Evolutionary conservation across 2,797 vertebrate species (phyloP).

Genomic region (Pampus argenteus): DNA sequence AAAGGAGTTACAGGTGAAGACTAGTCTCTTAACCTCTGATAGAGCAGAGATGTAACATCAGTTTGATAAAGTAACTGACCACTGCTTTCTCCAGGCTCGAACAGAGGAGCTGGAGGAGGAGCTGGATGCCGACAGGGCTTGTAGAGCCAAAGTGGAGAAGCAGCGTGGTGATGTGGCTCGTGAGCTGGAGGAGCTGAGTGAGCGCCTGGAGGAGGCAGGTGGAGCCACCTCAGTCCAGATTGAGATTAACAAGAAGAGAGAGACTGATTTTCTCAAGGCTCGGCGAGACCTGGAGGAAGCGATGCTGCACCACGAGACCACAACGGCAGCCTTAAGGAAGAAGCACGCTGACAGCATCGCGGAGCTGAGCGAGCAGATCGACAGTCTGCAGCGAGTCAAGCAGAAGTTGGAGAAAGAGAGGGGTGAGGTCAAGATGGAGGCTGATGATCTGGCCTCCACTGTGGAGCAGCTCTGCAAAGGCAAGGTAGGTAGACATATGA

Average conservation of each 20-base stretch:
- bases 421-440: constrained; percentile 93
- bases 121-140: constrained; percentile 91
- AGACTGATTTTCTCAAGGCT: constrained; percentile 89
- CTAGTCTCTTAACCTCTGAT: background rate
- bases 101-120: constrained; percentile 95
- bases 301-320: constrained; percentile 90
- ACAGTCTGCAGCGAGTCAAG: constrained; percentile 92
- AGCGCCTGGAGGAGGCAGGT: constrained; percentile 92
- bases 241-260: constrained; percentile 92
- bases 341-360: constrained; percentile 90
- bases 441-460: constrained; percentile 89
- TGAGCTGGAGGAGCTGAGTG: constrained; percentile 94
- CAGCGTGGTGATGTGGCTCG: constrained; percentile 88
- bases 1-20: constrained; percentile 91
- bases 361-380: constrained; percentile 92
- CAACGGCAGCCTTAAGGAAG: constrained; percentile 86
- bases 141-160: constrained; percentile 92
- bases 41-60: background rate
- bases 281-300: constrained; percentile 92
- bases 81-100: constrained; percentile 83
- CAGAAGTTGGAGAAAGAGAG: constrained; percentile 97
- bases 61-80: constrained; percentile 11
- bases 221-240: constrained; percentile 90
- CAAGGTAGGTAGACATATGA: constrained; percentile 84
- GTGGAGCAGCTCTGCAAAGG: constrained; percentile 91